Percentiles rank a stretch among this genome's conserved stretches.
These are phyloP conservation scores for Scleropages formosus DNA, from an alignment of 2,797 vertebrate species.

Conservation along the genomic window DNA sequence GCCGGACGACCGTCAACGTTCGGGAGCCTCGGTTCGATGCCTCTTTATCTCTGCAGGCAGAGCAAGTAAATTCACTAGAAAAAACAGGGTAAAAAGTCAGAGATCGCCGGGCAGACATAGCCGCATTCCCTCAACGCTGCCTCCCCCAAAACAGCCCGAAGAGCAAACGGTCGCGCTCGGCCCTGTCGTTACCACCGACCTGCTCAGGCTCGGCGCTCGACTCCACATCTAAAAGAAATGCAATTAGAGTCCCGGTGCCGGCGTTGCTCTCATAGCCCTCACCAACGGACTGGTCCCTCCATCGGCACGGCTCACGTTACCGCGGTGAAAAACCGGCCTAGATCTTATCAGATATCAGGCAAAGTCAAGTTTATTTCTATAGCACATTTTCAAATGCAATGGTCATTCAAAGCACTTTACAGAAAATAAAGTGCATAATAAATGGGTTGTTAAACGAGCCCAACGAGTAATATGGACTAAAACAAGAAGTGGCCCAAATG, in stretches of 20 bases:
- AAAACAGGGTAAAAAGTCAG: slow-evolving; percentile 31
- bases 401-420: too few relatives aligned
- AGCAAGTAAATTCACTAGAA: slow-evolving; percentile 18
- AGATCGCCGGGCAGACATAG: slow-evolving; percentile 2
- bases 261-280: too few relatives aligned
- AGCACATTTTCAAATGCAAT: too few relatives aligned
- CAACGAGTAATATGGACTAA: too few relatives aligned
- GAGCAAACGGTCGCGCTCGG: background rate
- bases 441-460: too few relatives aligned
- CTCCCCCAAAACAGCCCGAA: background rate
- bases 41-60: slow-evolving; percentile 1
- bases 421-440: too few relatives aligned
- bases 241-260: too few relatives aligned
- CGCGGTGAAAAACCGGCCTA: too few relatives aligned
- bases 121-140: background rate
- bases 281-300: too few relatives aligned
- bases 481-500: background rate
- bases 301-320: too few relatives aligned
- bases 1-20: background rate
- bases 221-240: background rate
- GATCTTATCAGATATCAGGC: too few relatives aligned
- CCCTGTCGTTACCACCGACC: slow-evolving; percentile 2
- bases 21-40: background rate
- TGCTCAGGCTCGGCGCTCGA: background rate
- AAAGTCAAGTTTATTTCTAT: too few relatives aligned